Evolutionary conservation across 1,140 invertebrate genomes (phyloP).

Genomic region (Drosophila kanapiae): DNA sequence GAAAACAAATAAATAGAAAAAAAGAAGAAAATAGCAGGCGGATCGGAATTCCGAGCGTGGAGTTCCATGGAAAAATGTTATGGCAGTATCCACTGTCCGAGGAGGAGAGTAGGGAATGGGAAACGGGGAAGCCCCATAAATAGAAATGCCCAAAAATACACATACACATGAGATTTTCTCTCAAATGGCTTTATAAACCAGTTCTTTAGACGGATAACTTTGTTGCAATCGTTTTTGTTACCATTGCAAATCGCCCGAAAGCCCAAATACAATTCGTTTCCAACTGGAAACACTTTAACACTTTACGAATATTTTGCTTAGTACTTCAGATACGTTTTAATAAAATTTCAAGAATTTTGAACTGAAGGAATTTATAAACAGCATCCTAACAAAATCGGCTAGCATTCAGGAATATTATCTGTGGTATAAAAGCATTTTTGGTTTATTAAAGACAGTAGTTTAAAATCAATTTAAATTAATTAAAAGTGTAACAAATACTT

Average conservation of each 20-base stretch:
- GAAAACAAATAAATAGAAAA: slow-evolving; percentile 62
- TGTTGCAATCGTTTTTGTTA: slow-evolving; percentile 1
- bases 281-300: too few species aligned
- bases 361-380: background rate
- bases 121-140: slow-evolving; percentile 4
- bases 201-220: slow-evolving; percentile 1
- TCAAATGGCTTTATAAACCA: slow-evolving; percentile 10
- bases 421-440: too few species aligned
- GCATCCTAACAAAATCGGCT: too few species aligned
- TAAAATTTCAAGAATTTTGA: background rate
- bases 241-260: background rate
- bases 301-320: background rate
- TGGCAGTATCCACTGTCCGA: slow-evolving; percentile 4
- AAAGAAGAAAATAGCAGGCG: slow-evolving; percentile 6
- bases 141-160: slow-evolving; percentile 17
- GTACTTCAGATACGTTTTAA: background rate
- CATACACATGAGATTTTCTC: background rate
- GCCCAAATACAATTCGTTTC: too few species aligned
- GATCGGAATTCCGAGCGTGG: slow-evolving; percentile 21
- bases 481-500: too few species aligned
- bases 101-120: background rate
- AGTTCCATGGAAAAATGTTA: slow-evolving; percentile 11
- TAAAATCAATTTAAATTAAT: too few species aligned
- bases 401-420: too few species aligned
- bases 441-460: too few species aligned